Evolutionary conservation across 35 echinoderm and acorn worm species (phyloP).

Genomic region (Heliocidaris tuberculata): DNA sequence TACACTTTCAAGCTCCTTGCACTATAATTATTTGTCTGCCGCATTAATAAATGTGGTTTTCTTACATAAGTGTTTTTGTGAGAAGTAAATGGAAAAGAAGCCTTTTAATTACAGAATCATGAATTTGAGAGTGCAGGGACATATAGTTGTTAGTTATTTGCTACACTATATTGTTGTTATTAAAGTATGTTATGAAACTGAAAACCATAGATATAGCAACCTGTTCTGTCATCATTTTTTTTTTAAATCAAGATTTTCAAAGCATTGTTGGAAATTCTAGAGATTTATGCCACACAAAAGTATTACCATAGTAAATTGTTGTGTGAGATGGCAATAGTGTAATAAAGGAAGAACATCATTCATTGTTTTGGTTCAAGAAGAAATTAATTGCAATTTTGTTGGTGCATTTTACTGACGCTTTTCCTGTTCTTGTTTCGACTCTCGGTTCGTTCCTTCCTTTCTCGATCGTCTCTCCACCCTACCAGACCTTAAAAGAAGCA

Average conservation of each 20-base stretch:
- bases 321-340: background rate
- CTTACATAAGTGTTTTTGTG: background rate
- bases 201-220: background rate
- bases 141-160: background rate
- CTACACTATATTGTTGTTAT: background rate
- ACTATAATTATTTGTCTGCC: no score
- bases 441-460: conserved; percentile 65
- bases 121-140: background rate
- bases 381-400: conserved; percentile 16
- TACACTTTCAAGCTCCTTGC: background rate
- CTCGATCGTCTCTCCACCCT: conserved; percentile 59
- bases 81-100: no score
- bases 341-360: background rate
- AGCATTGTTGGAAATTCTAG: background rate
- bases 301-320: background rate
- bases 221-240: no score
- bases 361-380: background rate
- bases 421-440: conserved; percentile 97
- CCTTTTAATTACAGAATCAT: background rate
- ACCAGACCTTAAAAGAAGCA: conserved; percentile 99
- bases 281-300: background rate
- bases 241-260: background rate
- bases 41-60: background rate
- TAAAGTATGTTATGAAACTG: background rate
- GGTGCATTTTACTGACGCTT: conserved; percentile 86